Conservation (phyloP, 2,888 invertebrate species). For the Calameuta filiformis region DNA sequence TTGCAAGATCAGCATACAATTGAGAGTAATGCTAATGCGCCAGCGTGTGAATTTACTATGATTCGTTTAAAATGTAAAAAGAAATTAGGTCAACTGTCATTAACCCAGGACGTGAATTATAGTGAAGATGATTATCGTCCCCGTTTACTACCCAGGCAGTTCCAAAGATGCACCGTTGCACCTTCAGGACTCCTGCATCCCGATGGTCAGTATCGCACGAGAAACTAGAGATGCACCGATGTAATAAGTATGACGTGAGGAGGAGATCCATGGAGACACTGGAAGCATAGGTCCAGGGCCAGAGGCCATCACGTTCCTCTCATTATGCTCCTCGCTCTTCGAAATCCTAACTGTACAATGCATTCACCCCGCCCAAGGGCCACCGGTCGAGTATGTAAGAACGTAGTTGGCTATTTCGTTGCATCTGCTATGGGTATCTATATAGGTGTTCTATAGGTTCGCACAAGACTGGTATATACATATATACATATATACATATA, state of each 20-base stretch:
- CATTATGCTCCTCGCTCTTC: slow-evolving; percentile 51
- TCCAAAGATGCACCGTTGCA: neutral
- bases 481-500: neutral
- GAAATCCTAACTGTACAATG: slow-evolving; percentile 59
- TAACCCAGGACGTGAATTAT: neutral
- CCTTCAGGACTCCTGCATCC: neutral
- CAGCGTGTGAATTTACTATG: neutral
- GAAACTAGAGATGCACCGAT: neutral
- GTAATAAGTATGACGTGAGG: neutral
- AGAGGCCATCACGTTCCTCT: slow-evolving; percentile 59
- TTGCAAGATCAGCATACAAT: neutral
- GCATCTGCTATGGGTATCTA: slow-evolving; percentile 15
- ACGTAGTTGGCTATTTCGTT: slow-evolving; percentile 26
- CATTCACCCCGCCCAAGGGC: slow-evolving; percentile 57
- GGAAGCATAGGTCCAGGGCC: slow-evolving; percentile 38
- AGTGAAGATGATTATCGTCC: neutral
- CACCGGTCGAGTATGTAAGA: slow-evolving; percentile 20
- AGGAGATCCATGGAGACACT: neutral
- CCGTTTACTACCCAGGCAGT: neutral
- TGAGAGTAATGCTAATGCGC: neutral
- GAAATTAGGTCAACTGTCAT: neutral
- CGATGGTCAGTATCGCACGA: neutral
- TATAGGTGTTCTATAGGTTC: neutral
- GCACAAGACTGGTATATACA: neutral
- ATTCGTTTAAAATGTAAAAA: neutral